phyloP scores from a whole-genome alignment of 2,888 invertebrate genomes.

The Campaea margaritaria region DNA sequence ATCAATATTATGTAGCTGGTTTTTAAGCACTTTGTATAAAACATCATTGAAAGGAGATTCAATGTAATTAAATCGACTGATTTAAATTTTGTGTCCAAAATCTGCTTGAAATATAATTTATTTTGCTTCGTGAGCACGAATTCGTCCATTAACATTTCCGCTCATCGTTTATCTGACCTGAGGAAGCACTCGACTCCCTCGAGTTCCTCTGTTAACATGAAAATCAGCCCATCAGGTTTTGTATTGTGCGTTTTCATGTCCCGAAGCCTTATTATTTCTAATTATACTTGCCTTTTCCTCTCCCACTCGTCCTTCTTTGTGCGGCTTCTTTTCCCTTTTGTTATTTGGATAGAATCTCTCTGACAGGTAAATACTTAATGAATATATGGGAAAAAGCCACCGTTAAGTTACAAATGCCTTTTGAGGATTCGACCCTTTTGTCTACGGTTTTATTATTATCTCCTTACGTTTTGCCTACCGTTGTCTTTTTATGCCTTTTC shows the following conservation, averaged over 20 bases:
- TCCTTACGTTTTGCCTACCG: conserved; percentile 45
- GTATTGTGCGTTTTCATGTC: conserved; percentile 63
- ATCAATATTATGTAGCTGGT: too few relatives aligned
- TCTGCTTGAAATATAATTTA: too few relatives aligned
- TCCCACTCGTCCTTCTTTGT: conserved; percentile 53
- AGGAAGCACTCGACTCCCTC: conserved; percentile 42
- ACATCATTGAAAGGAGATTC: neutral
- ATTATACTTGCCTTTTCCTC: conserved; percentile 68
- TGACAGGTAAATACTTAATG: conserved; percentile 53
- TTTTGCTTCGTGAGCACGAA: neutral
- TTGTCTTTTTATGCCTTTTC: conserved; percentile 18
- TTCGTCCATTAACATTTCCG: conserved; percentile 12
- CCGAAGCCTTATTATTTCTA: conserved; percentile 73
- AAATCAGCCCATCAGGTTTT: conserved; percentile 51
- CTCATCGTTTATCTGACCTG: conserved; percentile 5
- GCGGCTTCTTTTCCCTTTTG: conserved; percentile 62
- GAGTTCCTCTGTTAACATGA: conserved; percentile 40
- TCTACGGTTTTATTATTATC: conserved; percentile 54
- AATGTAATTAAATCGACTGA: conserved; percentile 2
- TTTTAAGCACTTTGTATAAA: too few relatives aligned
- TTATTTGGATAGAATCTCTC: conserved; percentile 59
- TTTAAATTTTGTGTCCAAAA: neutral
- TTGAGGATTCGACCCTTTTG: conserved; percentile 41
- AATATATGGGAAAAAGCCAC: conserved; percentile 49
- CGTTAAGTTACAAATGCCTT: conserved; percentile 50